A percentile compares a stretch with the other conserved stretches of the same genome.
phyloP scores from a whole-genome alignment of 2,113 vertebrate genomes.

The Microtus oregoni region DNA sequence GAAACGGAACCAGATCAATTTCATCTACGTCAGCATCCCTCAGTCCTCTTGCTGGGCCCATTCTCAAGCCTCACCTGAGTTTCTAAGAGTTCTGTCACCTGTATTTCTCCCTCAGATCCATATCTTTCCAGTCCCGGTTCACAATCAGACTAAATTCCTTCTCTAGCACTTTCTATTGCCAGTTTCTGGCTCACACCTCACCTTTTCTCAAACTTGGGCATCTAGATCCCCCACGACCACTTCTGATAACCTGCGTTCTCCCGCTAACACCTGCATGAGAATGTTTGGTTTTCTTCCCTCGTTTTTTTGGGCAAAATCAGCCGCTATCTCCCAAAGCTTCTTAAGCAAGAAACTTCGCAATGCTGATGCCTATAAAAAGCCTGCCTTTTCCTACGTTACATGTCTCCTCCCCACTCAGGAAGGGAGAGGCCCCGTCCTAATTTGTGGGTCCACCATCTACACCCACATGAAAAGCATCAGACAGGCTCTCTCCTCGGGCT shows the following conservation, averaged over 20 bases:
- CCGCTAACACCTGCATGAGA: not conserved
- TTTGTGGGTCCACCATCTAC: rapidly evolving
- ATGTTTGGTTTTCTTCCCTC: not conserved
- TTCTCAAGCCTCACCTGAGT: not conserved
- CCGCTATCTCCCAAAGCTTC: not conserved
- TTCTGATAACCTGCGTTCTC: not conserved
- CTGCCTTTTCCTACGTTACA: not conserved
- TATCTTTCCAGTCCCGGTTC: not conserved
- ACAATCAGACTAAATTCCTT: not conserved
- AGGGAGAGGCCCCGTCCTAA: not conserved
- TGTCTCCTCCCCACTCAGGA: not conserved
- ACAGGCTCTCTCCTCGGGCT: not conserved
- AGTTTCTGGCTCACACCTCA: not conserved
- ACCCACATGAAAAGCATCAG: rapidly evolving
- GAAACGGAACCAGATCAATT: not conserved
- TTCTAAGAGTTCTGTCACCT: not conserved
- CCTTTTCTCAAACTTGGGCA: not conserved
- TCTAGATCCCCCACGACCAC: not conserved
- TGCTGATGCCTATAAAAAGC: not conserved
- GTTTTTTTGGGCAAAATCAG: not conserved
- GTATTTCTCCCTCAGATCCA: not conserved
- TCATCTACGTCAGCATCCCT: not conserved
- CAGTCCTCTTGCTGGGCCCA: not conserved
- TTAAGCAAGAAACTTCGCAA: not conserved
- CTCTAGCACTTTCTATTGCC: not conserved